phyloP scores from a whole-genome alignment of 2,888 invertebrate species.

The Drosophila cyrtoloma region DNA sequence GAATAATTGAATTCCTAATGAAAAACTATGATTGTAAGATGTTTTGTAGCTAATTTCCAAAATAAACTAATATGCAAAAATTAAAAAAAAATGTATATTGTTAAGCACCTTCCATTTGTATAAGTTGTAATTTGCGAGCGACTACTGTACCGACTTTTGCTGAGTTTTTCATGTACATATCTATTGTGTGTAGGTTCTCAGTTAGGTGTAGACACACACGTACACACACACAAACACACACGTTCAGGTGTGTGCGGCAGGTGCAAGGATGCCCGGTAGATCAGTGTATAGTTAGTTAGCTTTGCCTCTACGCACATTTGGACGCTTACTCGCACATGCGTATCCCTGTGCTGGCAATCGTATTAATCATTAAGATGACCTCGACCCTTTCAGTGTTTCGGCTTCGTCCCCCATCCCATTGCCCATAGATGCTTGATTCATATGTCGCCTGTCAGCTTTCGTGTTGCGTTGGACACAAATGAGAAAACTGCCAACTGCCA shows the following conservation, averaged over 20 bases:
- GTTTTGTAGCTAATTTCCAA: no score
- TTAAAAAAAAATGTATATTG: no score
- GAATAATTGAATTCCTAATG: neutral
- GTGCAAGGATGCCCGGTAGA: slow-evolving; percentile 42
- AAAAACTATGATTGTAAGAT: neutral
- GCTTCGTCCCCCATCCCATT: neutral
- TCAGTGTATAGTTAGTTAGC: slow-evolving; percentile 31
- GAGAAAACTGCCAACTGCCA: slow-evolving; percentile 71
- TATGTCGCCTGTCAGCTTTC: slow-evolving; percentile 66
- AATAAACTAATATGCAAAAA: neutral
- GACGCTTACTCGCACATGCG: slow-evolving; percentile 39
- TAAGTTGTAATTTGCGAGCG: no score
- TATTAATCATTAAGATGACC: slow-evolving; percentile 79
- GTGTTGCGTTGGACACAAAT: slow-evolving; percentile 69
- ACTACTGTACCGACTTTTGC: slow-evolving; percentile 37
- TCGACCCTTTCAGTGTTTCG: slow-evolving; percentile 68
- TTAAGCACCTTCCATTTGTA: neutral
- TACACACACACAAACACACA: neutral
- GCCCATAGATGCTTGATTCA: slow-evolving; percentile 48
- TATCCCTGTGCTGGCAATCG: slow-evolving; percentile 32
- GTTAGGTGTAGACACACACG: slow-evolving; percentile 24
- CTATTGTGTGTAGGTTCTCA: slow-evolving; percentile 21
- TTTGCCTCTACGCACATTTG: slow-evolving; percentile 8
- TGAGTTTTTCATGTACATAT: slow-evolving; percentile 37
- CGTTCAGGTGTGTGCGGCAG: slow-evolving; percentile 25